Evolutionary conservation across 2,113 vertebrate genomes (phyloP).

Genomic region (Barbus barbus): DNA sequence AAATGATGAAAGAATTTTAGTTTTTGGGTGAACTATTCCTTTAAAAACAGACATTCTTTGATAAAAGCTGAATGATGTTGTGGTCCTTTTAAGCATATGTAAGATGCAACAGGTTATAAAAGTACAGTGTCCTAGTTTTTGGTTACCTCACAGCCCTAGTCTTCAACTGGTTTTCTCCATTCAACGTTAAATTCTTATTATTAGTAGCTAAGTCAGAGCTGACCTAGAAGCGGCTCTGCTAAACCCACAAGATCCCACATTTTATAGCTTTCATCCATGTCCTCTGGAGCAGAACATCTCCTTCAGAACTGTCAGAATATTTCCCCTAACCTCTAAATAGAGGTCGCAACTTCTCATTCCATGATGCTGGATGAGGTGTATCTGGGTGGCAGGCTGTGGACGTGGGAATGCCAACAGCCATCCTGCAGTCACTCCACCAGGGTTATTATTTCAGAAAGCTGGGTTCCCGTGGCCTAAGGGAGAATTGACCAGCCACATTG

Average conservation of each 20-base stretch:
- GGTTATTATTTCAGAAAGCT: slow-evolving; percentile 4
- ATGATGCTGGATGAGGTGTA: background rate
- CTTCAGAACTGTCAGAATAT: slow-evolving; percentile 15
- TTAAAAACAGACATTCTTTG: background rate
- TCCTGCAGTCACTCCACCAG: slow-evolving; percentile 1
- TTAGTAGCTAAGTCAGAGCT: background rate
- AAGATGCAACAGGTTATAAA: background rate
- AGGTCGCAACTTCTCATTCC: background rate
- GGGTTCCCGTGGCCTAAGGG: slow-evolving; percentile 12
- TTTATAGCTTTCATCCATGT: background rate
- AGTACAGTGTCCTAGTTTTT: background rate
- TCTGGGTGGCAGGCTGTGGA: background rate
- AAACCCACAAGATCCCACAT: background rate
- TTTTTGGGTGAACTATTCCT: background rate
- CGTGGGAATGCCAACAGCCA: background rate
- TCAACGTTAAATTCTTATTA: background rate
- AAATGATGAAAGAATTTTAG: no score
- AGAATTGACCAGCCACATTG: background rate
- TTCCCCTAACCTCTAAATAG: background rate
- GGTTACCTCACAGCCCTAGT: background rate
- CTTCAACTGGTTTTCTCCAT: background rate
- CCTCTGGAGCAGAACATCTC: background rate
- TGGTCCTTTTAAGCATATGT: no score
- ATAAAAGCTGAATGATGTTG: background rate
- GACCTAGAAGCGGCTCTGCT: background rate